Evolutionary conservation across 2,113 vertebrate species (phyloP).

Genomic region (Struthio camelus): DNA sequence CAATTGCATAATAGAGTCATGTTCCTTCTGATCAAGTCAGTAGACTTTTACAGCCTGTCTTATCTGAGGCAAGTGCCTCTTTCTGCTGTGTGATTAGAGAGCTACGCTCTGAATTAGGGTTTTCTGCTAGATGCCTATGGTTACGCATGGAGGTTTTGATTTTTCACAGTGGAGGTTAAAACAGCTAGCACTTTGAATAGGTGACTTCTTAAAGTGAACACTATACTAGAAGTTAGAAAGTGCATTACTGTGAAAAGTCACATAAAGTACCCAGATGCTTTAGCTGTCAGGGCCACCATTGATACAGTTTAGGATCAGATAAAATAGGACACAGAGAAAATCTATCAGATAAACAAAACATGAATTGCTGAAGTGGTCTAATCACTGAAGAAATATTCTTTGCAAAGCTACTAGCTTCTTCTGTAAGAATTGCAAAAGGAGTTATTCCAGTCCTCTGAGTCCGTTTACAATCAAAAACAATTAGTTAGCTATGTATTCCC

Average conservation of each 20-base stretch:
- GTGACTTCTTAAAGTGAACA: neutral
- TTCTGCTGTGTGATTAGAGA: neutral
- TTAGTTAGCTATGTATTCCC: neutral
- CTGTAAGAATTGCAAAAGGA: neutral
- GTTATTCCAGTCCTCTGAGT: neutral
- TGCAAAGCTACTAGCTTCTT: neutral
- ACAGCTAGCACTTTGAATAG: neutral
- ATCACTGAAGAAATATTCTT: neutral
- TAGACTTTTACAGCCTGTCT: neutral
- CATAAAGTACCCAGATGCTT: neutral
- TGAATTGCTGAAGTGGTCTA: neutral
- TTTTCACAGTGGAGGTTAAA: neutral
- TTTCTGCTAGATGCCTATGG: neutral
- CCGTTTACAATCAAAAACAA: neutral
- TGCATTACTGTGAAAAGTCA: neutral
- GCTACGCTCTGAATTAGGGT: neutral
- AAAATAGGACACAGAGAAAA: neutral
- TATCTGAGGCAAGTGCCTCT: neutral
- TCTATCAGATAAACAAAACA: neutral
- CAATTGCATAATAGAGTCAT: neutral
- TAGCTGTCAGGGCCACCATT: neutral
- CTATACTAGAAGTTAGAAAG: neutral
- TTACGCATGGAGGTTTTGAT: neutral
- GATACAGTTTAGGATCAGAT: neutral
- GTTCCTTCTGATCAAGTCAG: neutral